Evolutionary conservation across 2,888 invertebrate genomes (phyloP), one percentile per base, ranked within the genome.

Genomic region (Plagodis dolabraria): DNA sequence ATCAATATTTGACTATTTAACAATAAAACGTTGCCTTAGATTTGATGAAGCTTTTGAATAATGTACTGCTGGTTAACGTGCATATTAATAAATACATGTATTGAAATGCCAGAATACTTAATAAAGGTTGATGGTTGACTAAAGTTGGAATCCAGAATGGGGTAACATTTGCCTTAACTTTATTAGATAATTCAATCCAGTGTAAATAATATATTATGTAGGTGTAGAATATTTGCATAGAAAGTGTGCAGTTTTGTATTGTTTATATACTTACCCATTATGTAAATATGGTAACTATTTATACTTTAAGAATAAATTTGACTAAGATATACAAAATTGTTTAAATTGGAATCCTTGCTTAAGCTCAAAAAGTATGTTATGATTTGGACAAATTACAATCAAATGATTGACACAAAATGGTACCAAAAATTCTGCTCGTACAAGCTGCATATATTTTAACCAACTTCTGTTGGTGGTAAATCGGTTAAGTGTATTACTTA

Each of bases 271-370:
- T 51, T 66, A 64, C 50, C 52, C 64, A 80, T 75, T 77, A 71
- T 85, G 84, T 88, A 85, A 76, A 83, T 83, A 84, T 65, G 68
- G 74, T 79, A 81, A 80, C 76, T 89, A 89, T 87, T 87, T 89
- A 87, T 84, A 88, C 82, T 85, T 81, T 84, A 83, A 82, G 75
- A 89, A 86, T 90, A 89, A 89, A 77, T 79, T 72, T 77, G 77
- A 74, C 76, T 71, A 77, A 66, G 63, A 56, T 22, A 57, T 48
- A 10, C 10, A 7, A 47, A 36, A 35, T 57, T 62, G 57, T 65
- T 69, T 63, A 61, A 36, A 35, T 48, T 48, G 7, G 33, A n/a
- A 12, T 34, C 42, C 33, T 45, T 34, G 7, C 33, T 22, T 47
- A 22, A 33, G 10, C 9, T 6, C n/a, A 46, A 22, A 33, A 47